Conservation (phyloP, 2,797 vertebrate genomes). For the Zenarchopterus dispar region DNA sequence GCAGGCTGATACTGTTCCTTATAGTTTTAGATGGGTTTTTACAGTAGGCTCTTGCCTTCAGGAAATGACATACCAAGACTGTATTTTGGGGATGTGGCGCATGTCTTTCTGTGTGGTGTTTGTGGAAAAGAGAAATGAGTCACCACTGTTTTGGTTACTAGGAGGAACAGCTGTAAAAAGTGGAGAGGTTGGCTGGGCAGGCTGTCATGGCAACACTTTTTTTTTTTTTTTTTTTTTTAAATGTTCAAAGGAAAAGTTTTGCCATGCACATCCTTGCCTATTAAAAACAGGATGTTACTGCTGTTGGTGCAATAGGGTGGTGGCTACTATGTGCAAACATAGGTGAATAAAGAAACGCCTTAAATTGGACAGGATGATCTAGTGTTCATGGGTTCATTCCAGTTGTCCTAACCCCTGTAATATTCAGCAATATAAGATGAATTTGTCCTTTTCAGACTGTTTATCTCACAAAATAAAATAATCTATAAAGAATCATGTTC, state of each 20-base stretch:
- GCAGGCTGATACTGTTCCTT: too few species aligned
- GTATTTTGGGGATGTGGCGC: constrained; percentile 13
- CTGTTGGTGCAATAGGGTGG: constrained; percentile 57
- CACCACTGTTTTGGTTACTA: constrained; percentile 54
- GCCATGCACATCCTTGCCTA: background rate
- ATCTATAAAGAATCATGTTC: too few species aligned
- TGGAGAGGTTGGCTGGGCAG: background rate
- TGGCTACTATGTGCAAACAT: constrained; percentile 66
- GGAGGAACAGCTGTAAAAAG: constrained; percentile 29
- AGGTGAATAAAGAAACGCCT: constrained; percentile 43
- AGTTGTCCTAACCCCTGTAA: too few species aligned
- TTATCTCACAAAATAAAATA: too few species aligned
- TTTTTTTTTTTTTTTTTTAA: background rate
- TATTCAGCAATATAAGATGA: too few species aligned
- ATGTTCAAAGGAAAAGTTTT: constrained; percentile 4
- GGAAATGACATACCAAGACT: constrained; percentile 11
- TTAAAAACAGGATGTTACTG: constrained; percentile 64
- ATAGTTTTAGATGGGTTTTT: background rate
- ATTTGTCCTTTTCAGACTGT: too few species aligned
- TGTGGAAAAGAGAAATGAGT: constrained; percentile 48
- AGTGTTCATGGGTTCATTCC: constrained; percentile 7
- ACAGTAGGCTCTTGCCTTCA: background rate
- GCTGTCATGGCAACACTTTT: background rate
- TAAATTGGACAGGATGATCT: constrained; percentile 4
- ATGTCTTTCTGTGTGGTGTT: constrained; percentile 14